A percentile compares a stretch with the other conserved stretches of the same genome.
phyloP scores from a whole-genome alignment of 2,888 invertebrate species.

The Agrilus cyanescens region DNA sequence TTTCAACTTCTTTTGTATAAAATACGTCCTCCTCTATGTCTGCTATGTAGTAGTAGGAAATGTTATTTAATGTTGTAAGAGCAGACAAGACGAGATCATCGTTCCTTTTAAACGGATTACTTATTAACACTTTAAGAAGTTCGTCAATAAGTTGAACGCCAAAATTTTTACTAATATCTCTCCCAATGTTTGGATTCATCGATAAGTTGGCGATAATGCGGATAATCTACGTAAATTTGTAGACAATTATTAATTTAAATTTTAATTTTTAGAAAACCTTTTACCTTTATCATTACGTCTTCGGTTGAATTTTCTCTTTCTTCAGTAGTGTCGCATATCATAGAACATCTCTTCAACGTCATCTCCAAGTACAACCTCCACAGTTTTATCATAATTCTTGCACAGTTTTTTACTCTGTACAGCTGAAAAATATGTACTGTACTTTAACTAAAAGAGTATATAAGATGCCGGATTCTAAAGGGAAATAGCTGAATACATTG shows the following conservation, averaged over 20 bases:
- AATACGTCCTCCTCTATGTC: slow-evolving; percentile 35
- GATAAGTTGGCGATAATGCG: slow-evolving; percentile 79
- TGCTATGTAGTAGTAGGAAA: slow-evolving; percentile 60
- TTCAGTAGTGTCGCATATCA: slow-evolving; percentile 30
- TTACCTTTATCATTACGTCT: slow-evolving; percentile 58
- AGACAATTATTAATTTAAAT: slow-evolving; percentile 5
- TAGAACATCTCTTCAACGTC: slow-evolving; percentile 32
- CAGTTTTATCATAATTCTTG: slow-evolving; percentile 40
- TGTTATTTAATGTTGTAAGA: slow-evolving; percentile 71
- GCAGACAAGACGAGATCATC: slow-evolving; percentile 69
- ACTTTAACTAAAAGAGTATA: no score
- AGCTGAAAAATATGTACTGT: slow-evolving; percentile 30
- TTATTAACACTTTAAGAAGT: slow-evolving; percentile 35
- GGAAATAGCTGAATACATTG: no score
- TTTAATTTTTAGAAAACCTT: slow-evolving; percentile 2
- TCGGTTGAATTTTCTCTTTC: slow-evolving; percentile 40
- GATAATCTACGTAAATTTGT: slow-evolving; percentile 43
- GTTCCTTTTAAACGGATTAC: slow-evolving; percentile 41
- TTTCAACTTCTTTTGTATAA: slow-evolving; percentile 37
- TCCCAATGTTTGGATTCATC: slow-evolving; percentile 64
- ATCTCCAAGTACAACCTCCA: slow-evolving; percentile 41
- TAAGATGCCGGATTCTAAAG: no score
- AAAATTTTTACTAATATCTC: slow-evolving; percentile 41
- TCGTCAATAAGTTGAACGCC: slow-evolving; percentile 33
- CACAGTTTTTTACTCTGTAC: slow-evolving; percentile 43